These are phyloP conservation scores for Scopus umbretta DNA, from an alignment of 2,113 vertebrate species.

Conservation along the genomic window DNA sequence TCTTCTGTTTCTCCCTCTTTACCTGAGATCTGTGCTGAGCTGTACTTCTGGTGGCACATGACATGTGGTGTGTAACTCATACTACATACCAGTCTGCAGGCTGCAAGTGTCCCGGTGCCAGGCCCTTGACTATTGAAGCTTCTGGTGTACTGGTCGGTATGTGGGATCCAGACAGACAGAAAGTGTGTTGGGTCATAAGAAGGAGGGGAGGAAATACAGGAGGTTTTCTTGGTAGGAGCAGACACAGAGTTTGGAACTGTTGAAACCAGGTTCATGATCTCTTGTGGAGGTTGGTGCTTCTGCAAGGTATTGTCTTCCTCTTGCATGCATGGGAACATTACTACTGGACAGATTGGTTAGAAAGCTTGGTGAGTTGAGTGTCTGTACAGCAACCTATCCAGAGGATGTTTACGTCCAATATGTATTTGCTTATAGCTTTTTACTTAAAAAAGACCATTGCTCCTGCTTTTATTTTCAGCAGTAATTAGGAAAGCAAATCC, in stretches of 20 bases:
- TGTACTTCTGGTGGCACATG: background rate
- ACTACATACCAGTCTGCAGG: background rate
- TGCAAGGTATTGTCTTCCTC: background rate
- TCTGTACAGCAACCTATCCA: background rate
- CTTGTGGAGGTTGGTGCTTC: background rate
- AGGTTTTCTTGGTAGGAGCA: background rate
- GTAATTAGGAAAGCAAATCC: background rate
- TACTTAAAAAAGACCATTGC: background rate
- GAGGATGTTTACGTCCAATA: background rate
- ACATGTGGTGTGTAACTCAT: rapidly evolving
- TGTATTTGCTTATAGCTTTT: background rate
- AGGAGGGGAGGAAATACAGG: background rate
- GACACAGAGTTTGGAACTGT: background rate
- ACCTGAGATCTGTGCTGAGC: background rate
- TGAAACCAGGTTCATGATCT: background rate
- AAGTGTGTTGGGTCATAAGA: background rate
- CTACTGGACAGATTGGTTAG: background rate
- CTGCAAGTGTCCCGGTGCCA: background rate
- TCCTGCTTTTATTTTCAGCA: background rate
- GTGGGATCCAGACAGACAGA: background rate
- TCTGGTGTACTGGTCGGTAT: rapidly evolving
- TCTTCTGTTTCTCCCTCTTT: background rate
- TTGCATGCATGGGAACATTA: background rate
- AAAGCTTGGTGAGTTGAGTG: background rate
- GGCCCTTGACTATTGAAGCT: background rate